Conservation (phyloP, 1,140 invertebrate species). For the Formica selysi region DNA sequence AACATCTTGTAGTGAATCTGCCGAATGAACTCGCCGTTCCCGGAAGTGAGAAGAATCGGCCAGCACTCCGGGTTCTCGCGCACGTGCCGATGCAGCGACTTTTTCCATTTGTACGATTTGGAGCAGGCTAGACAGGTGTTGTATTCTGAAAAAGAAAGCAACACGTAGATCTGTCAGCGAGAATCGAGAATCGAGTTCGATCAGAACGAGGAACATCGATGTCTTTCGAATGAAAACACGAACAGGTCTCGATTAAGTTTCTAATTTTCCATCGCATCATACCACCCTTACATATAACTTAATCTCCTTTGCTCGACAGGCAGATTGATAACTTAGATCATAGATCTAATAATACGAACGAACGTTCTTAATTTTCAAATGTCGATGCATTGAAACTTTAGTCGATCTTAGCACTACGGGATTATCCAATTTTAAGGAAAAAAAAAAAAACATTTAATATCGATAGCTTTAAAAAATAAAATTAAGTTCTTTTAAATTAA, state of each 20-base stretch:
- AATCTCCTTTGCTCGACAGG: background rate
- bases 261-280: background rate
- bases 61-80: constrained; percentile 84
- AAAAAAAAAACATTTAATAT: background rate
- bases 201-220: background rate
- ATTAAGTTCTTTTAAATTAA: background rate
- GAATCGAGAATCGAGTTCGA: background rate
- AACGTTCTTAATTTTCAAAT: background rate
- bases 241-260: background rate
- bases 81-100: constrained; percentile 86
- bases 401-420: background rate
- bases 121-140: constrained; percentile 85
- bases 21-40: constrained; percentile 82
- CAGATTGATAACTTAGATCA: background rate
- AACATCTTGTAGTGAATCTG: constrained; percentile 84
- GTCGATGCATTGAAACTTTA: background rate
- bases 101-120: constrained; percentile 86
- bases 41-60: constrained; percentile 83
- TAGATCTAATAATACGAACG: constrained; percentile 1
- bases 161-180: constrained; percentile 60
- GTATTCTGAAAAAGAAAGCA: constrained; percentile 80
- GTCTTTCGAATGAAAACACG: constrained; percentile 17
- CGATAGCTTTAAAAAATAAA: background rate
- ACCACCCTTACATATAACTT: constrained; percentile 2
- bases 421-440: constrained; percentile 21